Conservation (phyloP, 2,888 invertebrate species). For the Phalera bucephala region DNA sequence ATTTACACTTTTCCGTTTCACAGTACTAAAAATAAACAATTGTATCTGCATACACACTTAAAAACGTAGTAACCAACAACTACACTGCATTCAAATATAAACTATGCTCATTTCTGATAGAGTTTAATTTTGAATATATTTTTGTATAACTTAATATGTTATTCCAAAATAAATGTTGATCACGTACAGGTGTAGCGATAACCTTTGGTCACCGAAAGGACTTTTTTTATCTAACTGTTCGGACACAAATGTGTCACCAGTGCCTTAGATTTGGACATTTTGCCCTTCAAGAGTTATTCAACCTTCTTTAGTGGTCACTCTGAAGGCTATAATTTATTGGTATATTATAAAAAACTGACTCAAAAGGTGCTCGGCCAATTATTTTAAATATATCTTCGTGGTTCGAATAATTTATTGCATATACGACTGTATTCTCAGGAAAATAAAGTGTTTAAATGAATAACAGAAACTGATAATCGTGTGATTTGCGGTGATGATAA, state of each 20-base stretch:
- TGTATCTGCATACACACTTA: no score
- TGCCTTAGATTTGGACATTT: not conserved
- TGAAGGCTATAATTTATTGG: conserved; percentile 1
- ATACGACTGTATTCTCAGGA: no score
- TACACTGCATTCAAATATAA: no score
- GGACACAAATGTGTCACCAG: conserved; percentile 4
- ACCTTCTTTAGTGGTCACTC: not conserved
- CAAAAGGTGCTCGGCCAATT: not conserved
- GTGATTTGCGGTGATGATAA: no score
- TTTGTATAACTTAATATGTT: conserved; percentile 17
- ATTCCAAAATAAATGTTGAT: conserved; percentile 9
- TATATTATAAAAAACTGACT: not conserved
- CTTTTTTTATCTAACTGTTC: conserved; percentile 12
- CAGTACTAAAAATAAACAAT: not conserved
- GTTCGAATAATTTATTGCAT: no score
- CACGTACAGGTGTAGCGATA: conserved; percentile 14
- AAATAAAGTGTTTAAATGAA: no score
- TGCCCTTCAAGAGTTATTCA: conserved; percentile 4
- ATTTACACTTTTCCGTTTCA: not conserved
- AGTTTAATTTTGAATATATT: no score
- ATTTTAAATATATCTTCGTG: no score
- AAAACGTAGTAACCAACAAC: no score
- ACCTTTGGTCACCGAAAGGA: conserved; percentile 14
- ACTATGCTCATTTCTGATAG: no score
- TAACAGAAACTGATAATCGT: no score